Conservation (phyloP, 2,113 vertebrate species). For the Porphyrio hochstetteri region DNA sequence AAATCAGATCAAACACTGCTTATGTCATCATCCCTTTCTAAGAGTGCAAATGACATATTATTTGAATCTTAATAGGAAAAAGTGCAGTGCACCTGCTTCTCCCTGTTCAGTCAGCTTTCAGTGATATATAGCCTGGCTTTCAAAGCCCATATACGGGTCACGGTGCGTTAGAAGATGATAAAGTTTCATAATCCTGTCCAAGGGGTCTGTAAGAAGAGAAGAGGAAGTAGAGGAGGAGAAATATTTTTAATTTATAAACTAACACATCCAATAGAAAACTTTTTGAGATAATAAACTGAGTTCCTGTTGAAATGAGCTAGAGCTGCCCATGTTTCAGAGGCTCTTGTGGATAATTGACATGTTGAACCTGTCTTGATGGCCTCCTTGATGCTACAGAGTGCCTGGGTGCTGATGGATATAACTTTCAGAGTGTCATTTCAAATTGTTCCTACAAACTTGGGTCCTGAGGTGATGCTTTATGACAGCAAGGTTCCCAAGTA, state of each 20-base stretch:
- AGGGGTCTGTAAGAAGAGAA: neutral
- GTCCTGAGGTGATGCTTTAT: neutral
- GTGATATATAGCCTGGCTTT: neutral
- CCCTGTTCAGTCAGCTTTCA: neutral
- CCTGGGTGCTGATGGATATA: neutral
- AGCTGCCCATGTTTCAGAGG: neutral
- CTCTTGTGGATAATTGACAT: neutral
- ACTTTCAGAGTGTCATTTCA: neutral
- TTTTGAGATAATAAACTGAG: neutral
- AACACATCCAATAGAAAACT: neutral
- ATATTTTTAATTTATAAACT: neutral
- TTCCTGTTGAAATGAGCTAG: neutral
- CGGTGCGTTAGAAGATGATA: neutral
- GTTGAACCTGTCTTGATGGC: neutral
- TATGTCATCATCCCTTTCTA: neutral
- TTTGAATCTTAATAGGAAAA: neutral
- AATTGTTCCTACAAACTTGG: neutral
- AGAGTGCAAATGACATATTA: neutral
- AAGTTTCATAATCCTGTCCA: neutral
- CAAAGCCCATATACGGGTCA: neutral
- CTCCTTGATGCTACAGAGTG: neutral
- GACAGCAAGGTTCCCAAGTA: neutral
- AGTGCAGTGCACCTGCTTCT: neutral
- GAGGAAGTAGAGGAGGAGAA: neutral
- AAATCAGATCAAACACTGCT: neutral